phyloP scores from a whole-genome alignment of 2,113 vertebrate species.

The Aphyosemion australe region DNA sequence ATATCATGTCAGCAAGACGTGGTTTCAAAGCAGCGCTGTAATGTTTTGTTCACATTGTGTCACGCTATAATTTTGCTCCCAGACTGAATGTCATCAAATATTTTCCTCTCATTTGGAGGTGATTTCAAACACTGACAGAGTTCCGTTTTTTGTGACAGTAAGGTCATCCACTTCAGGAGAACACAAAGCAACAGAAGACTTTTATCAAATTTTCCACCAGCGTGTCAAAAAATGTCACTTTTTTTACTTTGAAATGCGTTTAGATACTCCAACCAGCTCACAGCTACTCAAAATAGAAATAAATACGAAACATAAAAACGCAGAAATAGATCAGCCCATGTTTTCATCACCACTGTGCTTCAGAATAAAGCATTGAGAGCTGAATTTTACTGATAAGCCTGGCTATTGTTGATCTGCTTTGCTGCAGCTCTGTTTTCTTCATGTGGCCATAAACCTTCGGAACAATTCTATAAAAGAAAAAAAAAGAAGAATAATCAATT shows the following conservation, averaged over 20 bases:
- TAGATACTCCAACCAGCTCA: slow-evolving; percentile 1
- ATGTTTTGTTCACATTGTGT: too few species aligned
- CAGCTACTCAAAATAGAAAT: slow-evolving; percentile 22
- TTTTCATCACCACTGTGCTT: slow-evolving; percentile 1
- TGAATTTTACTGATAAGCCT: slow-evolving; percentile 22
- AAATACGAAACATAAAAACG: slow-evolving; percentile 9
- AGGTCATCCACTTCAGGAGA: too few species aligned
- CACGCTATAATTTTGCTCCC: too few species aligned
- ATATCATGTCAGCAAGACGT: background rate
- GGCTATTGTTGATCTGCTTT: slow-evolving; percentile 1
- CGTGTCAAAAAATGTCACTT: slow-evolving; percentile 7
- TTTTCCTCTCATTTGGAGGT: too few species aligned
- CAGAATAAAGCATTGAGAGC: slow-evolving; percentile 10
- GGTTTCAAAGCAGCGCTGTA: background rate
- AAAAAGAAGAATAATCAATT: slow-evolving; percentile 7
- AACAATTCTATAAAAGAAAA: background rate
- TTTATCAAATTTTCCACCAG: too few species aligned
- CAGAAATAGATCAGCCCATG: background rate
- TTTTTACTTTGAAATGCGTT: slow-evolving; percentile 32
- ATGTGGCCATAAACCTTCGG: background rate
- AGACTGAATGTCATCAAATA: too few species aligned
- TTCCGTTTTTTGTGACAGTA: too few species aligned
- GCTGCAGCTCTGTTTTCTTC: background rate
- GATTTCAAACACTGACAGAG: too few species aligned
- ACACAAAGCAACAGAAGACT: too few species aligned